Percentiles rank a stretch among this genome's conserved stretches.
Conservation (phyloP, 2,113 vertebrate genomes). For the Sturnus vulgaris region DNA sequence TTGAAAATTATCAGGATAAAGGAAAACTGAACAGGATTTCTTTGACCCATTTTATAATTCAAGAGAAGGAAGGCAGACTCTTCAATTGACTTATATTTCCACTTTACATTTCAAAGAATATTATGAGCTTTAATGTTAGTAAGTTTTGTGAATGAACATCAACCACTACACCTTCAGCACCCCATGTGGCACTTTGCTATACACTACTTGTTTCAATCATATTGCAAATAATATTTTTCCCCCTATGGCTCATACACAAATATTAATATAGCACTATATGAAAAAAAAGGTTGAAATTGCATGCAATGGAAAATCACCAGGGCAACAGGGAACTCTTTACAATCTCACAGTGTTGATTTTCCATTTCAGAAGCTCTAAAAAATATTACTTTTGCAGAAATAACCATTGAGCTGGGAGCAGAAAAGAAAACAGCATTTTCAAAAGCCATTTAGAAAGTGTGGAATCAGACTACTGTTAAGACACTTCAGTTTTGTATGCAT, state of each 20-base stretch:
- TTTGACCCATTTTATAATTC: fast-evolving
- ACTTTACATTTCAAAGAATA: not conserved
- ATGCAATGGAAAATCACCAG: not conserved
- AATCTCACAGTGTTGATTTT: not conserved
- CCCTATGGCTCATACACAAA: not conserved
- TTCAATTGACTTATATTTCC: not conserved
- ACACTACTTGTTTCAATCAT: not conserved
- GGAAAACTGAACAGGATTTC: not conserved
- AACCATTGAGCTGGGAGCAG: not conserved
- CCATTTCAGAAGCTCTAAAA: not conserved
- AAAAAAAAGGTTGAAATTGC: not conserved
- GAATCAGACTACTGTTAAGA: not conserved
- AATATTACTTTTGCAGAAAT: not conserved
- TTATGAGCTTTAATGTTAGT: not conserved
- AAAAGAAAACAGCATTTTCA: not conserved
- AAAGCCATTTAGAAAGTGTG: not conserved
- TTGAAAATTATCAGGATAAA: not conserved
- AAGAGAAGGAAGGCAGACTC: not conserved
- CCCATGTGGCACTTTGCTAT: not conserved
- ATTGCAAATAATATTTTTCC: not conserved
- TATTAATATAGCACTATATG: not conserved
- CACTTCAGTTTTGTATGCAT: not conserved
- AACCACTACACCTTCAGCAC: not conserved
- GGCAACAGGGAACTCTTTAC: not conserved
- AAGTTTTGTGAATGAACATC: not conserved